Percentiles rank a stretch among this genome's conserved stretches.
phyloP scores from a whole-genome alignment of 1,140 invertebrate genomes.

The Batillaria attramentaria region DNA sequence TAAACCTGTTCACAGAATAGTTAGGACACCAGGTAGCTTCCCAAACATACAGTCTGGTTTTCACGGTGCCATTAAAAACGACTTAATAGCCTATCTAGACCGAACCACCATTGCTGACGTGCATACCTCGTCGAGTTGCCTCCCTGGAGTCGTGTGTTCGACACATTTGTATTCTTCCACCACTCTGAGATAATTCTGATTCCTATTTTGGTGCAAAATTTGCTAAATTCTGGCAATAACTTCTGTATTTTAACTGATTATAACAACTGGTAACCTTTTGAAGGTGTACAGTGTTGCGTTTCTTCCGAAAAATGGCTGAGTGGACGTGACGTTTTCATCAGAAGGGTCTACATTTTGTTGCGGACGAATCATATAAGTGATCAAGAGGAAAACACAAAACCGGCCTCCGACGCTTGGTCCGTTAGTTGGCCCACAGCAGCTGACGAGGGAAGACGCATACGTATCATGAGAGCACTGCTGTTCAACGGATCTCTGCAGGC shows the following conservation, averaged over 20 bases:
- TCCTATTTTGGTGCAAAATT: background rate
- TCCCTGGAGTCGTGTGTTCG: too few relatives aligned
- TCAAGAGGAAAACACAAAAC: conserved; percentile 34
- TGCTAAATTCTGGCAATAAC: background rate
- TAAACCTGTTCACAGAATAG: too few relatives aligned
- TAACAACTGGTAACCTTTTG: background rate
- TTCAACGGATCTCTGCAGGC: background rate
- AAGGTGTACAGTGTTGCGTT: too few relatives aligned
- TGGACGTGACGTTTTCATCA: background rate
- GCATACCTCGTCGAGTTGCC: too few relatives aligned
- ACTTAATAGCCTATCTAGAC: too few relatives aligned
- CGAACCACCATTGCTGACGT: too few relatives aligned
- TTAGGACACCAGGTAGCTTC: too few relatives aligned
- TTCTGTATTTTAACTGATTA: background rate
- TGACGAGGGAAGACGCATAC: background rate
- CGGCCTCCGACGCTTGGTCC: background rate
- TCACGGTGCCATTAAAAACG: too few relatives aligned
- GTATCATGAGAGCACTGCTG: conserved; percentile 28
- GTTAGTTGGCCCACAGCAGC: conserved; percentile 30
- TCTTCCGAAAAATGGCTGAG: background rate
- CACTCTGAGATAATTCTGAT: background rate
- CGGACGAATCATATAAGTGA: conserved; percentile 14
- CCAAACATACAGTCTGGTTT: too few relatives aligned
- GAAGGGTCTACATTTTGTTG: conserved; percentile 26
- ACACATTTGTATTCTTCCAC: background rate